A percentile compares a stretch with the other conserved stretches of the same genome.
These are phyloP conservation scores for Neoaliturus tenellus DNA, from an alignment of 2,888 invertebrate species.

Conservation along the genomic window DNA sequence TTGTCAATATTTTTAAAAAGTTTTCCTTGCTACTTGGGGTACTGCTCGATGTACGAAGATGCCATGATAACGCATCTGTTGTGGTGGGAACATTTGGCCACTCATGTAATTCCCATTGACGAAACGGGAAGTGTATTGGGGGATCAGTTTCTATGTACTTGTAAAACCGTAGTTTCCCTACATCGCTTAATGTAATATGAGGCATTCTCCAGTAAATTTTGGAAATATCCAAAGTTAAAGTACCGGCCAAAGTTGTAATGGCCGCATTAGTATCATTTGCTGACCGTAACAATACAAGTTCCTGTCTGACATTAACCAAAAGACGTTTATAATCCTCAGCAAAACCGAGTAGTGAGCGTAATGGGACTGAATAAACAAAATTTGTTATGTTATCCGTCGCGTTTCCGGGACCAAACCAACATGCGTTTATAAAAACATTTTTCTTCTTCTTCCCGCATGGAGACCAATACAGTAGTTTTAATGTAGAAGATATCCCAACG, in stretches of 20 bases:
- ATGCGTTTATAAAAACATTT: neutral
- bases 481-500: slow-evolving; percentile 12
- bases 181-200: neutral
- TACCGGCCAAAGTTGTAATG: neutral
- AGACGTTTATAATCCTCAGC: neutral
- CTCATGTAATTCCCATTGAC: slow-evolving; percentile 23
- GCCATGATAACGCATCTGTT: too few species aligned
- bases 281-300: neutral
- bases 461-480: neutral
- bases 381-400: neutral
- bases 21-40: too few species aligned
- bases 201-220: neutral
- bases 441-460: neutral
- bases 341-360: neutral
- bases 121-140: neutral
- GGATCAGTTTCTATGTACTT: slow-evolving; percentile 4
- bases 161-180: neutral
- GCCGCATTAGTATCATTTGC: neutral
- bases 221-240: neutral
- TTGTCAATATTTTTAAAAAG: too few species aligned
- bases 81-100: too few species aligned
- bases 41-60: too few species aligned
- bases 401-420: neutral
- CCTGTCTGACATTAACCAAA: neutral
- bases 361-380: neutral